Conservation (phyloP, 2,113 vertebrate species). For the Forbesichthys agassizii region DNA sequence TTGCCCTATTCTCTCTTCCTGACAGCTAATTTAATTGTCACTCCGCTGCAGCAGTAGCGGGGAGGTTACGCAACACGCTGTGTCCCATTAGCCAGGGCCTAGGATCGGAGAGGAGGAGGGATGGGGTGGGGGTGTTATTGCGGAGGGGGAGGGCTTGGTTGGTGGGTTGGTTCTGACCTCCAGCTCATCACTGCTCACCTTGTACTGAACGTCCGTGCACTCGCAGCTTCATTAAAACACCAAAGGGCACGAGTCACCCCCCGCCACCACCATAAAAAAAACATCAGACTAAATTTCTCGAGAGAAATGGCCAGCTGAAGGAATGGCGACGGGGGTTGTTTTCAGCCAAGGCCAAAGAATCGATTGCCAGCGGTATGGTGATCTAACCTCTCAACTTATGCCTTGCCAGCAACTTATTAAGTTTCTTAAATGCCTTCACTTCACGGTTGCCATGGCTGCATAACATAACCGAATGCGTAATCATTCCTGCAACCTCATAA, state of each 20-base stretch:
- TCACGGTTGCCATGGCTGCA: constrained; percentile 49
- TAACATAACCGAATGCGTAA: constrained; percentile 28
- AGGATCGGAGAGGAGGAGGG: not conserved
- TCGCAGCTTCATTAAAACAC: constrained; percentile 29
- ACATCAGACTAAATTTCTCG: not conserved
- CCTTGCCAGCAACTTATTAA: constrained; percentile 16
- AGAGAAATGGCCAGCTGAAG: not conserved
- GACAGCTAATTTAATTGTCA: constrained; percentile 67
- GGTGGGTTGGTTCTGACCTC: constrained; percentile 17
- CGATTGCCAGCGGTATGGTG: not conserved
- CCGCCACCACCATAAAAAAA: too few relatives aligned
- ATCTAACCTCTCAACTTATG: constrained; percentile 18
- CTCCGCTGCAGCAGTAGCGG: constrained; percentile 56
- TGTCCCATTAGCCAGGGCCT: constrained; percentile 11
- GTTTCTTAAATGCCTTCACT: constrained; percentile 42
- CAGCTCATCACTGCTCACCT: constrained; percentile 48
- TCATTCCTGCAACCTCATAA: not conserved
- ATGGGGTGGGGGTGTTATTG: not conserved
- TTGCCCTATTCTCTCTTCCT: not conserved
- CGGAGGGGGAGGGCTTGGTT: not conserved
- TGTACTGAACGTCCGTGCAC: constrained; percentile 8
- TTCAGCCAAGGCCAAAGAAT: not conserved
- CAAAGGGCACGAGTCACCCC: constrained; percentile 30
- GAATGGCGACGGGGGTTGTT: not conserved
- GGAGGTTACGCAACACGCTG: constrained; percentile 52